Conservation (phyloP, 2,113 vertebrate species). For the Pitta sordida region DNA sequence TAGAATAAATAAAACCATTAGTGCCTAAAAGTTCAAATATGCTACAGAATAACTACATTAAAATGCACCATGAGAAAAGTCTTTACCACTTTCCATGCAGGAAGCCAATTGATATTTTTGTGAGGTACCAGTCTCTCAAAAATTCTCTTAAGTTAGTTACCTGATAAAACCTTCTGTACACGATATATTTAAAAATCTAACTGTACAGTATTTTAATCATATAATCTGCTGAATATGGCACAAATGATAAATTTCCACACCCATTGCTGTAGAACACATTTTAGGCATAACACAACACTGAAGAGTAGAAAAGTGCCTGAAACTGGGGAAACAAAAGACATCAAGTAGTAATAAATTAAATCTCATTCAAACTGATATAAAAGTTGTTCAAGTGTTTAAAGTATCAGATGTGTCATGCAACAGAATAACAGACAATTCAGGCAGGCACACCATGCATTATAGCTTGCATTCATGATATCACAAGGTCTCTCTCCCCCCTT, state of each 20-base stretch:
- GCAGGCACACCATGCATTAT: slow-evolving; percentile 81
- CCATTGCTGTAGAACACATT: slow-evolving; percentile 65
- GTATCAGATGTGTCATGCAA: slow-evolving; percentile 89
- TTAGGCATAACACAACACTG: slow-evolving; percentile 76
- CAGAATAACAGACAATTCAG: slow-evolving; percentile 76
- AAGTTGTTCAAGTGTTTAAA: slow-evolving; percentile 89
- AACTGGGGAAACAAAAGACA: slow-evolving; percentile 53
- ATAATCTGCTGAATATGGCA: slow-evolving; percentile 75
- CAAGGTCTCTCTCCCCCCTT: slow-evolving; percentile 24
- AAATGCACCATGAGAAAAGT: slow-evolving; percentile 38
- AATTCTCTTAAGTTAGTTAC: slow-evolving; percentile 60
- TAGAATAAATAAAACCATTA: slow-evolving; percentile 49
- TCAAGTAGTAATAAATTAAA: slow-evolving; percentile 91
- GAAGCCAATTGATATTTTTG: slow-evolving; percentile 53
- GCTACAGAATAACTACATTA: slow-evolving; percentile 26
- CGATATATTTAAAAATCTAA: slow-evolving; percentile 46
- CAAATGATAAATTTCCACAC: slow-evolving; percentile 64
- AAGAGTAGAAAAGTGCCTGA: slow-evolving; percentile 78
- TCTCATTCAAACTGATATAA: slow-evolving; percentile 82
- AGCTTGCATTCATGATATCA: slow-evolving; percentile 67
- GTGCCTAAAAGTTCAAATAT: slow-evolving; percentile 23
- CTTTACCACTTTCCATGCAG: slow-evolving; percentile 12
- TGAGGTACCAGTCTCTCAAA: slow-evolving; percentile 59
- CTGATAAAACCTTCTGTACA: slow-evolving; percentile 55
- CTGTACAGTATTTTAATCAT: slow-evolving; percentile 65